Percentiles rank a stretch among this genome's conserved stretches.
Evolutionary conservation across 2,113 vertebrate species (phyloP).

Genomic region (Oenanthe melanoleuca): DNA sequence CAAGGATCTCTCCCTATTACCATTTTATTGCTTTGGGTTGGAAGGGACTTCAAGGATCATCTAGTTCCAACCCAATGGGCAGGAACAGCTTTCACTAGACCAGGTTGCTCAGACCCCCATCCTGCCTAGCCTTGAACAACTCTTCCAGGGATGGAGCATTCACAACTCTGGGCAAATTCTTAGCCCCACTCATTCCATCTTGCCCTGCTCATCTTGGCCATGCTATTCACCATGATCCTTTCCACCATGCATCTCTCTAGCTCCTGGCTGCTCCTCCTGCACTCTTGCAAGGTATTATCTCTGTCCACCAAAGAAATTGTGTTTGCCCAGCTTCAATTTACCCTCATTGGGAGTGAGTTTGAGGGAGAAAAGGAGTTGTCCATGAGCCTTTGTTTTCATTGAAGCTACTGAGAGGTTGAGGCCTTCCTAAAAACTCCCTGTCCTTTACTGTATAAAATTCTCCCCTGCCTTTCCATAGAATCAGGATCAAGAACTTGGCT

Average conservation of each 20-base stretch:
- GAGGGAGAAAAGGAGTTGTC: neutral
- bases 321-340: neutral
- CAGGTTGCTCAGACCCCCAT: neutral
- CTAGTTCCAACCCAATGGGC: neutral
- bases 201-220: neutral
- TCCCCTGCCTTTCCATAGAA: neutral
- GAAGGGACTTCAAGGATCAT: neutral
- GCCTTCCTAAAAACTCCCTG: neutral
- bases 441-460: neutral
- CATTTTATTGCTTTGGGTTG: neutral
- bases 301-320: neutral
- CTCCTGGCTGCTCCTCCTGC: neutral
- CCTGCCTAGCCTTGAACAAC: neutral
- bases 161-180: neutral
- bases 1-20: neutral
- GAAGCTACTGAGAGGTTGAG: neutral
- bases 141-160: neutral
- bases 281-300: fast-evolving
- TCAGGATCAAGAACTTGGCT: neutral
- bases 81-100: neutral
- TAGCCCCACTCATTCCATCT: neutral
- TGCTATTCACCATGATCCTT: neutral
- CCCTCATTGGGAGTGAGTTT: neutral
- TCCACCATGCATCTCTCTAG: neutral
- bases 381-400: neutral